phyloP scores from a whole-genome alignment of 1,140 invertebrate genomes.

The Heliconius hewitsoni region DNA sequence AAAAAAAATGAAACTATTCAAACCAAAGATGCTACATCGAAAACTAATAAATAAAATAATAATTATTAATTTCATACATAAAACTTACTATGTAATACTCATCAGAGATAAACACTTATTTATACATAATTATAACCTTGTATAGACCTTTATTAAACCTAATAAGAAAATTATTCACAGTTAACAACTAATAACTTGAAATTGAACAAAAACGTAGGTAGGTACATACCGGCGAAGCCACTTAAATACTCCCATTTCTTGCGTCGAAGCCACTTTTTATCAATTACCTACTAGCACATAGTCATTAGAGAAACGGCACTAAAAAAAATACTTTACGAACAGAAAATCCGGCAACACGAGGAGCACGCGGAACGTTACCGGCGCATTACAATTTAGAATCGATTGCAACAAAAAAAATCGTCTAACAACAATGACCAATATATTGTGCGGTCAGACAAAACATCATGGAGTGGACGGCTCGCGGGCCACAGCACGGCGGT shows the following conservation, averaged over 20 bases:
- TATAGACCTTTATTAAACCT: not conserved
- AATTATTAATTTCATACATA: no score
- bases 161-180: not conserved
- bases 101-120: not conserved
- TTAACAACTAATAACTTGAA: not conserved
- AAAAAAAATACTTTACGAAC: slow-evolving; percentile 35
- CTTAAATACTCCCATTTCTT: slow-evolving; percentile 77
- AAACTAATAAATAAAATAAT: no score
- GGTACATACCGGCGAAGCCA: slow-evolving; percentile 76
- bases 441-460: slow-evolving; percentile 80
- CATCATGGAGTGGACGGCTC: slow-evolving; percentile 63
- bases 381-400: slow-evolving; percentile 66
- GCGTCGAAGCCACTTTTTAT: slow-evolving; percentile 64
- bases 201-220: slow-evolving; percentile 29
- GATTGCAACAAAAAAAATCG: slow-evolving; percentile 63
- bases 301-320: slow-evolving; percentile 30
- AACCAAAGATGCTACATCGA: no score
- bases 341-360: slow-evolving; percentile 52
- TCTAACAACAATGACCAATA: slow-evolving; percentile 77
- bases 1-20: no score
- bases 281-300: slow-evolving; percentile 41
- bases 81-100: not conserved
- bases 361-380: slow-evolving; percentile 73
- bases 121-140: not conserved
- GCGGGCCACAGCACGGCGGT: slow-evolving; percentile 59